Base-by-base conservation (phyloP, 2,888 invertebrate genomes). In the Parascotia fuliginaria region DNA sequence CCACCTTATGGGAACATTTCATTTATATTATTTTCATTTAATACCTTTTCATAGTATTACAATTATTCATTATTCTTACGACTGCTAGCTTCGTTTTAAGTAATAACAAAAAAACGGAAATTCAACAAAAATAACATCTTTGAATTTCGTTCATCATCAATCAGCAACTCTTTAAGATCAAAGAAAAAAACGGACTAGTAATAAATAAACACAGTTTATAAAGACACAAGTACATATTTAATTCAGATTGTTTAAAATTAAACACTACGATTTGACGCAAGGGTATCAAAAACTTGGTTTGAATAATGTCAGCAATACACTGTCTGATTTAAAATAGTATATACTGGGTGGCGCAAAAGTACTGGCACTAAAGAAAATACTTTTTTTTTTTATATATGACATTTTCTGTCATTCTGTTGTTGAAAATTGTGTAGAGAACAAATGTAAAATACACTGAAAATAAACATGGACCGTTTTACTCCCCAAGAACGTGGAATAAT, bases 181-280 rank as follows among this genome's bases (percentile, higher is more conserved):
- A 68, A 68, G 66, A 50, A 15, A 9, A 54, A 40, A 36, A 46
- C 39, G 49, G 60, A 63, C 61, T 49, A 49, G 45, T 42, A 54
- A 57, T 60, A 68, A 65, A 65, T 70, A 66, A 60, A 34, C 51
- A 6, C 13, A 60, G 56, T 64, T 45, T 42, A 63, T 68, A 54
- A 69, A 65, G 68, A 63, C 45, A 58, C 42, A 33, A 40, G 3
- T 53, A 50, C 56, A 63, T 45, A 58, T 68, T 58, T 63, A 52
- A 66, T 54, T 60, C 39, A 24, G 50, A 60, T 65, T 60, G 57
- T 60, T 65, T 55, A 60, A 65, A 58, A 60, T 56, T 53, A 49
- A 49, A 60, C 63, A 29, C 37, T 60, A 50, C 47, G 49, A 60
- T 57, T 48, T 32, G 32, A 48, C 7, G 14, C 12, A 43, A 50